These are phyloP conservation scores for Hozukius guyotensis DNA, from an alignment of 2,797 vertebrate species.

Conservation along the genomic window DNA sequence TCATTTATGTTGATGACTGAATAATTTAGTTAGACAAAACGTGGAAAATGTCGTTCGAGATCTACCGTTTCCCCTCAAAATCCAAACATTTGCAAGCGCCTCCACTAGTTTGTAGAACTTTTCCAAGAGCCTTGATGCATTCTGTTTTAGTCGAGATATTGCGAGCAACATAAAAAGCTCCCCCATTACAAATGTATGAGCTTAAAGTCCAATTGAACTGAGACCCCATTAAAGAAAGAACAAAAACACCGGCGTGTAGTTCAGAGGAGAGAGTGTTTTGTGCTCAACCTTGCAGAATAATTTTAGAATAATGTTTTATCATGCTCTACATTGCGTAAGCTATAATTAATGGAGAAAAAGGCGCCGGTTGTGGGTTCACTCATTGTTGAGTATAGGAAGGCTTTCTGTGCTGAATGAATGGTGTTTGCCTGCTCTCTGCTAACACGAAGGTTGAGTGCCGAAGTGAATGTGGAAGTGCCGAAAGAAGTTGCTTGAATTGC, in stretches of 20 bases:
- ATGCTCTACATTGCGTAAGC: slow-evolving; percentile 20
- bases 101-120: slow-evolving; percentile 25
- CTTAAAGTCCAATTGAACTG: slow-evolving; percentile 55
- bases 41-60: neutral
- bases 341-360: slow-evolving; percentile 47
- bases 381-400: slow-evolving; percentile 5
- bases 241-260: slow-evolving; percentile 34
- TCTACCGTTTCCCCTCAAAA: neutral
- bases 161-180: slow-evolving; percentile 46
- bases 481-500: neutral
- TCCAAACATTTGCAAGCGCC: neutral
- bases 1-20: neutral
- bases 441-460: slow-evolving; percentile 5
- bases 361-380: slow-evolving; percentile 21
- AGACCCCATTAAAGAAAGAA: slow-evolving; percentile 50
- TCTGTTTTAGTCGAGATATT: slow-evolving; percentile 32
- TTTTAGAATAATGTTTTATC: slow-evolving; percentile 51
- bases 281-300: slow-evolving; percentile 53
- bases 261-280: slow-evolving; percentile 33
- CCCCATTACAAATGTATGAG: slow-evolving; percentile 62
- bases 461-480: neutral
- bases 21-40: neutral
- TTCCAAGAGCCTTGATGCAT: slow-evolving; percentile 24
- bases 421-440: neutral
- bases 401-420: slow-evolving; percentile 33